Evolutionary conservation across 2,888 invertebrate genomes (phyloP), one percentile per base, ranked within the genome.

Genomic region (Heliconius aoede): DNA sequence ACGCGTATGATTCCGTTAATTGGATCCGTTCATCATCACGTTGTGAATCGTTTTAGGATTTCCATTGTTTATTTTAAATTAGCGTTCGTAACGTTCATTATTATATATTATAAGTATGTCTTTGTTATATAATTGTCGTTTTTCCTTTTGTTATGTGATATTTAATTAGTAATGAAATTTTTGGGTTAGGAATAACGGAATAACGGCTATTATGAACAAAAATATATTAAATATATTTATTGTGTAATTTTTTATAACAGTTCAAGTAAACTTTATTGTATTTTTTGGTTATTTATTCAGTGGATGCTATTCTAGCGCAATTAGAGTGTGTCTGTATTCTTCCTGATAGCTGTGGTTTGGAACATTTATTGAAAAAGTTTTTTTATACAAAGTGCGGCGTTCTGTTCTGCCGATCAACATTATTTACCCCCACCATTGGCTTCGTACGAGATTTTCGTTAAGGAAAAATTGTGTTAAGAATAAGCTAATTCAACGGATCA

Each of bases 1-100:
- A n/a, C 75, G 40, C 75, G 40, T 69, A 67, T 72, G 8, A 13
- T 69, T 55, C 67, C 46, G 75, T 62, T 78, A 68, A 78, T 78
- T 72, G 72, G 60, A 67, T 77, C 72, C 40, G 71, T 77, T 69
- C 76, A 40, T 74, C 69, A 55, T 68, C 46, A 32, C 40, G 26
- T 8, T 67, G 61, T 40, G 55, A 64, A 61, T 46, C 72, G 75
- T 55, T 72, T 75, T 32, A 72, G 67, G 51, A 69, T 67, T 73
- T 75, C 55, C 24, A 28, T 69, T 60, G 40, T 74, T 62, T 73
- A n/a, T 28, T 67, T 68, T 67, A 30, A 69, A 69, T 69, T 69
- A 55, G 30, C n/a, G n/a, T 1, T n/a, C n/a, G n/a, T n/a, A n/a
- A n/a, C 69, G 21, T 69, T 69, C 69, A 51, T 69, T 69, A 55